Base-by-base conservation (phyloP, 2,888 invertebrate genomes). In the Dysmachus trigonus region DNA sequence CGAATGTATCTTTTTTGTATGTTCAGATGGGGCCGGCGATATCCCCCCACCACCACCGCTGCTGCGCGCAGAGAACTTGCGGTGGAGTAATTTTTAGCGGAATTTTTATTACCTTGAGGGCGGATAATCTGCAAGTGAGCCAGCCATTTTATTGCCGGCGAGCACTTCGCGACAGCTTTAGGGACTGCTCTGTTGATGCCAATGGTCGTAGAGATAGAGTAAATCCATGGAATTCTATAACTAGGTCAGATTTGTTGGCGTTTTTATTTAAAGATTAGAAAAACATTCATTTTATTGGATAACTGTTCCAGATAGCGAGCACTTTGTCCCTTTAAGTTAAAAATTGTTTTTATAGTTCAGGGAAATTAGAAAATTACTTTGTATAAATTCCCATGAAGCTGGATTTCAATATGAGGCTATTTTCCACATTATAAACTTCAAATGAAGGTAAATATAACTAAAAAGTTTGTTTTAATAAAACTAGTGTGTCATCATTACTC, bases 61-160 rank as follows among this genome's bases (percentile, higher is more conserved):
- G 76, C 13, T 76, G 76, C 15, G 22, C 31, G 33, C 35, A 15
- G n/a, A 27, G 27, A 8, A 10, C 83, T 27, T 72, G 38, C 72
- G 30, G 41, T 22, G 18, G 41, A 83, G 31, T 71, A 38, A 83
- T 83, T 83, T 83, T 83, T 72, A 72, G 72, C 72, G 83, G 41
- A 41, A 83, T 33, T 83, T 83, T 83, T 83, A 83, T 72, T 83
- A n/a, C 72, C 30, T 38, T 15, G 83, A 30, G 83, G 83, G 30
- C 41, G 83, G 83, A 77, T 62, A 53, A 81, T 81, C 53, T 53
- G 81, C 81, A 30, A 81, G 53, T 81, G 81, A 81, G 53, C 51
- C 41, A 81, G 53, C 51, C 41, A 33, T 81, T 81, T 81, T 81
- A 81, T 81, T 81, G 81, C 27, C 77, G 27, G 13, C 51, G 47